These are phyloP conservation scores for Salarias fasciatus DNA, from an alignment of 2,797 vertebrate genomes.

Conservation along the genomic window DNA sequence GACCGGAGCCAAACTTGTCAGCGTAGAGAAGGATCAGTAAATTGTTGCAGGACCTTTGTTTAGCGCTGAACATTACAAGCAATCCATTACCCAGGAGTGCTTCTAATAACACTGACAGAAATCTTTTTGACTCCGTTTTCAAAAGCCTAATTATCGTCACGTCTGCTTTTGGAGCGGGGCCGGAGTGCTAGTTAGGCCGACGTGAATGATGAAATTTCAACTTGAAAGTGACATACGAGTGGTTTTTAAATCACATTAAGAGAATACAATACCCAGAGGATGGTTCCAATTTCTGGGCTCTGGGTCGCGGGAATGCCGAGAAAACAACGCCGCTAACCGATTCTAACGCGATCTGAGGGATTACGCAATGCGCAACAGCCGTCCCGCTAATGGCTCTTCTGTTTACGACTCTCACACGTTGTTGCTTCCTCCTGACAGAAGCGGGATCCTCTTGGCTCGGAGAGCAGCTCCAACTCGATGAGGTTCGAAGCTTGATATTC, in stretches of 20 bases:
- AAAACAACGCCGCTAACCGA: slow-evolving; percentile 4
- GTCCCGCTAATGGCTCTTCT: slow-evolving; percentile 18
- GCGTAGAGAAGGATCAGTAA: background rate
- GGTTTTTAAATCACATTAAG: slow-evolving; percentile 35
- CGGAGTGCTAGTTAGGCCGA: background rate
- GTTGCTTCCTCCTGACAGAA: slow-evolving; percentile 45
- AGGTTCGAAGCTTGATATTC: slow-evolving; percentile 62
- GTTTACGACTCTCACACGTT: slow-evolving; percentile 44
- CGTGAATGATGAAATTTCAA: slow-evolving; percentile 28
- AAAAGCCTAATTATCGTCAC: background rate
- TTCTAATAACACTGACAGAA: background rate
- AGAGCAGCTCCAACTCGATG: slow-evolving; percentile 53
- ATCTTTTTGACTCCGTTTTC: background rate
- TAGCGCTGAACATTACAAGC: background rate
- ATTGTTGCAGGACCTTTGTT: background rate
- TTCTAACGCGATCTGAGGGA: slow-evolving; percentile 7
- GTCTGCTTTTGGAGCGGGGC: slow-evolving; percentile 7
- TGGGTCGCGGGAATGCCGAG: slow-evolving; percentile 5
- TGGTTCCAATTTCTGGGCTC: slow-evolving; percentile 14
- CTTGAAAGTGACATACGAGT: slow-evolving; percentile 6
- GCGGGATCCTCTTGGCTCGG: slow-evolving; percentile 35
- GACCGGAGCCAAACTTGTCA: background rate
- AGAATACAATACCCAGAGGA: slow-evolving; percentile 12
- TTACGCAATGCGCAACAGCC: slow-evolving; percentile 33
- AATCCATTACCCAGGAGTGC: background rate